These are phyloP conservation scores for Mnemiopsis leidyi DNA, from an alignment of 37 sponge, comb jelly and placozoan species.

Conservation along the genomic window DNA sequence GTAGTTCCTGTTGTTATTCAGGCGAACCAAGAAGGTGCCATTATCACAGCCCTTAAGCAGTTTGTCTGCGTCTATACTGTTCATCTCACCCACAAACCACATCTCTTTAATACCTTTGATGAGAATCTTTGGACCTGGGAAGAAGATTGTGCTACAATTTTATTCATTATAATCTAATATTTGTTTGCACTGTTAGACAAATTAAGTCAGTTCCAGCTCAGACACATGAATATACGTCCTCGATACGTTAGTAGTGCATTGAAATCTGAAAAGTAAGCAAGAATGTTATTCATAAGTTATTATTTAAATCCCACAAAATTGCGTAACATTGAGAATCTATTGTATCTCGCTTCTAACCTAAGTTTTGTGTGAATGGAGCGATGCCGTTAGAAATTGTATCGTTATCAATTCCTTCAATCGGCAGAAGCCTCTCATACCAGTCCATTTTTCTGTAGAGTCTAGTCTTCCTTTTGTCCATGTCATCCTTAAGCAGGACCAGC, in stretches of 20 bases:
- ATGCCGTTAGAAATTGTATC: neutral
- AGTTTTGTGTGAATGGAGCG: neutral
- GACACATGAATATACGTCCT: too few relatives aligned
- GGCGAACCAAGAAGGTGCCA: slow-evolving; percentile 11
- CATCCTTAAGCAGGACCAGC: neutral
- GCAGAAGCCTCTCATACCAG: neutral
- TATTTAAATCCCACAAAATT: too few relatives aligned
- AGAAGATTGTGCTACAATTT: too few relatives aligned
- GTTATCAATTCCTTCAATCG: neutral
- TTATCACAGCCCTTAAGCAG: neutral
- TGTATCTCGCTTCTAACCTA: neutral
- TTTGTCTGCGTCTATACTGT: neutral
- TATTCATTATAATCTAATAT: too few relatives aligned
- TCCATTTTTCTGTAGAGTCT: neutral
- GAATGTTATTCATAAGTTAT: too few relatives aligned
- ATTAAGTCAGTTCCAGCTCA: too few relatives aligned
- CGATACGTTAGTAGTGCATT: too few relatives aligned
- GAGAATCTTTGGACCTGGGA: neutral
- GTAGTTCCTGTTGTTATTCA: neutral
- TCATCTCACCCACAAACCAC: slow-evolving; percentile 52
- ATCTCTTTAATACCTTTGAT: slow-evolving; percentile 19
- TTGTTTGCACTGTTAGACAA: too few relatives aligned
- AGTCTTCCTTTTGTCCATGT: neutral
- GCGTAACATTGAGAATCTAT: too few relatives aligned
- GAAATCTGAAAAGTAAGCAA: too few relatives aligned